Evolutionary conservation across 92 coral and sea anemone species (phyloP).

Genomic region (Parazoanthus swiftii): DNA sequence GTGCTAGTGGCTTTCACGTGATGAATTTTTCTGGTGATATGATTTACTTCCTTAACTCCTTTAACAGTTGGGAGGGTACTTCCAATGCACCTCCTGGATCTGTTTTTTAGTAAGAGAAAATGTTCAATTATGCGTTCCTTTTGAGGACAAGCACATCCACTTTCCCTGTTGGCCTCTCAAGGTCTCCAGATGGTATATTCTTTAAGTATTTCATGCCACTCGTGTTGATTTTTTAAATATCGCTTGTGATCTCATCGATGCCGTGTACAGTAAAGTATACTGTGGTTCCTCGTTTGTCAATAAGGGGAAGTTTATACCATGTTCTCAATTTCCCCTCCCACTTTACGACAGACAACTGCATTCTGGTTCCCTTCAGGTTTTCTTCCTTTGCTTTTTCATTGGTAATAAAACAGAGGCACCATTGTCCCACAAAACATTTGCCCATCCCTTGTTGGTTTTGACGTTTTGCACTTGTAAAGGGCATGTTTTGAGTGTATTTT

Average conservation of each 20-base stretch:
- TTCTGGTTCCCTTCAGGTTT: conserved; percentile 22
- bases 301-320: conserved; percentile 42
- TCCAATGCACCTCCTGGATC: conserved; percentile 10
- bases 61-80: conserved; percentile 32
- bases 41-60: not conserved
- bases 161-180: not conserved
- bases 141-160: conserved; percentile 42
- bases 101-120: not conserved
- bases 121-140: conserved; percentile 16
- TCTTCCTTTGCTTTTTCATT: conserved; percentile 36
- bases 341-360: conserved; percentile 49
- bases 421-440: conserved; percentile 48
- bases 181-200: conserved; percentile 30
- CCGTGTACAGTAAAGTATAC: conserved; percentile 48
- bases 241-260: conserved; percentile 43
- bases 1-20: no score
- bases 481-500: conserved; percentile 20
- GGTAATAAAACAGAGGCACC: conserved; percentile 61
- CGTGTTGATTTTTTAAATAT: conserved; percentile 42
- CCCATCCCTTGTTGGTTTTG: conserved; percentile 42
- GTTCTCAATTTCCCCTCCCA: conserved; percentile 45
- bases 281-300: conserved; percentile 40
- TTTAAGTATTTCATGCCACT: conserved; percentile 20
- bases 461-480: conserved; percentile 52
- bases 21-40: no score